Conservation (phyloP, 2,113 vertebrate genomes). For the Muntiacus muntjak region DNA sequence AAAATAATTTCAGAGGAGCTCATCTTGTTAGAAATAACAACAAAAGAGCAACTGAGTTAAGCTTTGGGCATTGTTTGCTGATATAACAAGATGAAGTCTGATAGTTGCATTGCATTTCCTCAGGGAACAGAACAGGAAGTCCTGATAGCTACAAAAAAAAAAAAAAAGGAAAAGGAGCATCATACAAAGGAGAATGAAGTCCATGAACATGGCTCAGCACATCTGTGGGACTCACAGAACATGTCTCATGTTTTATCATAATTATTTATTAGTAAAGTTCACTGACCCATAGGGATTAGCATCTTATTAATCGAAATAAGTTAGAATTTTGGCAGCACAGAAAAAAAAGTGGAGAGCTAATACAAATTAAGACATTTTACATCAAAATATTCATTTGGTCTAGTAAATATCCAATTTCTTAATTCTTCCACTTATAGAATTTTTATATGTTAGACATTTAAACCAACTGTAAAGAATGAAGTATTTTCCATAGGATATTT, state of each 20-base stretch:
- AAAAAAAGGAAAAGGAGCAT: background rate
- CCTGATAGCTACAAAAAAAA: background rate
- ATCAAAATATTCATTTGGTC: slow-evolving; percentile 6
- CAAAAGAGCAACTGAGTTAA: background rate
- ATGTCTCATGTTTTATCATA: background rate
- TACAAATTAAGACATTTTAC: background rate
- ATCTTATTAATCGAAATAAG: background rate
- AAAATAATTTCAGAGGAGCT: slow-evolving; percentile 28
- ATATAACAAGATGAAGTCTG: background rate
- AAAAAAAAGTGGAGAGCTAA: background rate
- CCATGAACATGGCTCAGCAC: background rate
- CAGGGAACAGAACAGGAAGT: background rate
- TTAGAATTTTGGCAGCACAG: background rate
- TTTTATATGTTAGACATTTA: background rate
- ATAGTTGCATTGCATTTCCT: background rate
- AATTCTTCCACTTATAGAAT: slow-evolving; percentile 23
- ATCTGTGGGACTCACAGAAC: background rate
- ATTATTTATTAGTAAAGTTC: background rate
- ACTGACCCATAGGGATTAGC: background rate
- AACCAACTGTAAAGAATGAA: background rate
- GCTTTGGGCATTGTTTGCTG: background rate
- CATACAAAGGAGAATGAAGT: background rate
- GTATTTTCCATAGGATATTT: background rate
- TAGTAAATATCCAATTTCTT: background rate
- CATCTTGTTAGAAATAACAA: slow-evolving; percentile 12